phyloP scores from a whole-genome alignment of 2,113 vertebrate genomes.

The Plecotus auritus region DNA sequence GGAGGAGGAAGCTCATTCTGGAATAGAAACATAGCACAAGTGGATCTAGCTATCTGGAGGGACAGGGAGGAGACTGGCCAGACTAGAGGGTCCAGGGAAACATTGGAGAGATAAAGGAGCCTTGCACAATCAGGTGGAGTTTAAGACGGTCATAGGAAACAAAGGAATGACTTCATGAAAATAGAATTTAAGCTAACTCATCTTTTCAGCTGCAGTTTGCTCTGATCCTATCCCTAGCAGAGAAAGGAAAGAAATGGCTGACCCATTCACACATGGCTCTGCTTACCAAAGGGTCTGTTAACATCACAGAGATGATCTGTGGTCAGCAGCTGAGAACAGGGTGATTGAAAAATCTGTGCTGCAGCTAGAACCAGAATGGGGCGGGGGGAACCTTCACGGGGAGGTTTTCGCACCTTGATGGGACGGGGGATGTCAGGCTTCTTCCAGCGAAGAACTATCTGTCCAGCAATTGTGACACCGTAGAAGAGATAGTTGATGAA shows the following conservation, averaged over 20 bases:
- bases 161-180: neutral
- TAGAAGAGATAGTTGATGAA: conserved; percentile 98
- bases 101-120: neutral
- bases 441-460: conserved; percentile 90
- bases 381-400: neutral
- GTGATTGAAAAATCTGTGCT: neutral
- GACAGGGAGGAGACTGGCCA: neutral
- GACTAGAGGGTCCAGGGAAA: neutral
- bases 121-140: neutral
- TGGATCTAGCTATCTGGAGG: neutral
- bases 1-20: neutral
- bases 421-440: conserved; percentile 88
- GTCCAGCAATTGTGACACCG: conserved; percentile 91
- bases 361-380: neutral
- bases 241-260: conserved; percentile 1
- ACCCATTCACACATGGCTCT: neutral
- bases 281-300: neutral
- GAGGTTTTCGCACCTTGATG: conserved; percentile 85
- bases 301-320: neutral
- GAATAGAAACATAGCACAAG: neutral
- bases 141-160: neutral
- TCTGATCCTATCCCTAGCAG: neutral
- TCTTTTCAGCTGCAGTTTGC: neutral
- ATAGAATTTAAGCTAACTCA: neutral
- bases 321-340: neutral